Evolutionary conservation across 2,888 invertebrate species (phyloP), one percentile per base, ranked within the genome.

Genomic region (Saturnia japonica): DNA sequence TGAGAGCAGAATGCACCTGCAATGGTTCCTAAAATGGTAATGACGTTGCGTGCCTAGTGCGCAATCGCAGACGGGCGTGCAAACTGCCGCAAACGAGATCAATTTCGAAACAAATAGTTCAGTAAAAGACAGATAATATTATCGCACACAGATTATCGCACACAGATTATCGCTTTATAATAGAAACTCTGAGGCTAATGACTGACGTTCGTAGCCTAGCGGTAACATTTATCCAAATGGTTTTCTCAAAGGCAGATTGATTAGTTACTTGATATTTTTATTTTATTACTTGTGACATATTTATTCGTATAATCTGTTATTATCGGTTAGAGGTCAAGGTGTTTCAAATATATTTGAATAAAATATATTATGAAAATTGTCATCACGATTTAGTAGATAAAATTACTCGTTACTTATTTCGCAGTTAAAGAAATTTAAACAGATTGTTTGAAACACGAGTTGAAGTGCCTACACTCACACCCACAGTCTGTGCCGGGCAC

Each of bases 61-160:
- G 75, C 69, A 69, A 70, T n/a, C 70, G 68, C 79, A 82, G 79
- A 82, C 84, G 81, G 78, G 82, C 86, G 85, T 76, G 67, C 73
- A 69, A 70, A 74, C 71, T 73, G 72, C 78, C 67, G 69, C 73
- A 74, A 64, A 72, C 64, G 68, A 71, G 68, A 68, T 40, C 25
- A 25, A 74, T 83, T 82, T 73, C 78, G 76, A 77, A 77, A 84
- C 28, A 54, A 68, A 54, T 40, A 54, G 3, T 22, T 71, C n/a
- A 62, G 62, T 42, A 51, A 64, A 51, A 68, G 51, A 64, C 64
- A 62, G 71, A 71, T 71, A 60, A 68, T 51, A 62, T 62, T n/a
- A n/a, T n/a, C n/a, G 45, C 68, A 64, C 51, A 68, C 51, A n/a
- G 64, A 45, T 68, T 68, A 71, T 71, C 68, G 45, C 68, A 64